Evolutionary conservation across 2,797 vertebrate species (phyloP), one percentile per base, ranked within the genome.

Genomic region (Florisuga fusca): DNA sequence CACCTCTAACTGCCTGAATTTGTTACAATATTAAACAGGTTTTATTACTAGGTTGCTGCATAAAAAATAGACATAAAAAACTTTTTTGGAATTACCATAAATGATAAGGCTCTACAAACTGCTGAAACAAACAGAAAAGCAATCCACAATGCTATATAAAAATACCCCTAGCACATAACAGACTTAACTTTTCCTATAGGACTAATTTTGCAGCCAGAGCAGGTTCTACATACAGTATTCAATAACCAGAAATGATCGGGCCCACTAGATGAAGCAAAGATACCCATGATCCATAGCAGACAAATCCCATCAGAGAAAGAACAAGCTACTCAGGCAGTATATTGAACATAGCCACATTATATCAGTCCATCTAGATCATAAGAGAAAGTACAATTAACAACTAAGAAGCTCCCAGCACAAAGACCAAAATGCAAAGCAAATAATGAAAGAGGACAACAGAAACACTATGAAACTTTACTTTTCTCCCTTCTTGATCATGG

Each of bases 361-460:
- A 86, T 33, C 36, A 72, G 48, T 20, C 61, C 66, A 31, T 57
- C 16, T 27, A 67, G 8, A 57, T 38, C 20, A 75, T 17, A 50
- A 57, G 79, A 48, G 12, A 23, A 19, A 62, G 31, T 8, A 61
- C 2, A 71, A 69, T 17, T 27, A 50, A 53, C 7, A 61, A 12
- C 5, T 38, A 38, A 87, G 33, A 80, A 86, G 25, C 5, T 17
- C 19, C 12, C 36, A 68, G 27, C 4, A 33, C 46, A 78, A 0
- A 89, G 50, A 79, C 15, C 13, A 59, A 85, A 45, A 61, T 7
- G 10, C 10, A 74, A 53, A 78, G 22, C 31, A 92, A 78, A 77
- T 48, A 71, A 80, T 15, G 21, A 36, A 80, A 51, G 22, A 31
- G 46, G 13, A 41, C 6, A 64, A 15, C 5, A 0, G 0, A 71